phyloP scores from a whole-genome alignment of 2,888 invertebrate species.

The Hymenopus coronatus region DNA sequence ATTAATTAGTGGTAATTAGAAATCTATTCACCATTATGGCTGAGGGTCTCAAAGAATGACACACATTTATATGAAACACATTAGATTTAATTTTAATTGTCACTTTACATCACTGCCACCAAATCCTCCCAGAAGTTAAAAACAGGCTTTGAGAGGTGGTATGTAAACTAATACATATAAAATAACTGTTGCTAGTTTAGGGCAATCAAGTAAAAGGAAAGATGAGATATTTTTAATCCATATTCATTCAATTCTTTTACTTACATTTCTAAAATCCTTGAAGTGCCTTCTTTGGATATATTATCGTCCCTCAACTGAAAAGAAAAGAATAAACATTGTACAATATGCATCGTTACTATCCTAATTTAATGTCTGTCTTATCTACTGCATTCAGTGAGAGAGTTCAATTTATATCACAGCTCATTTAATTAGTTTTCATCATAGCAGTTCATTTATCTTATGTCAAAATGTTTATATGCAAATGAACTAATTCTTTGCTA shows the following conservation, averaged over 20 bases:
- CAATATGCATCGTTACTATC: not conserved
- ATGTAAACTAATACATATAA: too few relatives aligned
- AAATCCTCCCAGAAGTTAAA: too few relatives aligned
- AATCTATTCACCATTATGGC: too few relatives aligned
- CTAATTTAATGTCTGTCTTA: not conserved
- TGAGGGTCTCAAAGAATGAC: too few relatives aligned
- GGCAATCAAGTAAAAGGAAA: too few relatives aligned
- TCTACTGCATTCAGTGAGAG: not conserved
- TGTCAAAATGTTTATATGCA: not conserved
- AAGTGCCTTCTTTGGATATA: not conserved
- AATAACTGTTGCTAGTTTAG: too few relatives aligned
- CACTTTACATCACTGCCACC: too few relatives aligned
- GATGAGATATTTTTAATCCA: not conserved
- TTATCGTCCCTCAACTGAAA: not conserved
- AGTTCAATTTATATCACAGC: not conserved
- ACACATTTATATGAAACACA: too few relatives aligned
- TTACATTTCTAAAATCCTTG: not conserved
- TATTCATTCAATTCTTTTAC: not conserved
- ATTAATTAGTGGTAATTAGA: too few relatives aligned
- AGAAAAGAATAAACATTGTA: not conserved
- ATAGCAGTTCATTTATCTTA: not conserved
- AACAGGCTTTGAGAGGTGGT: too few relatives aligned
- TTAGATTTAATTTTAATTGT: too few relatives aligned
- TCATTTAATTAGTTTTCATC: not conserved
- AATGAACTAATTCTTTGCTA: not conserved